A percentile compares a stretch with the other conserved stretches of the same genome.
Conservation (phyloP, 2,888 invertebrate species). For the Adela reaumurella region DNA sequence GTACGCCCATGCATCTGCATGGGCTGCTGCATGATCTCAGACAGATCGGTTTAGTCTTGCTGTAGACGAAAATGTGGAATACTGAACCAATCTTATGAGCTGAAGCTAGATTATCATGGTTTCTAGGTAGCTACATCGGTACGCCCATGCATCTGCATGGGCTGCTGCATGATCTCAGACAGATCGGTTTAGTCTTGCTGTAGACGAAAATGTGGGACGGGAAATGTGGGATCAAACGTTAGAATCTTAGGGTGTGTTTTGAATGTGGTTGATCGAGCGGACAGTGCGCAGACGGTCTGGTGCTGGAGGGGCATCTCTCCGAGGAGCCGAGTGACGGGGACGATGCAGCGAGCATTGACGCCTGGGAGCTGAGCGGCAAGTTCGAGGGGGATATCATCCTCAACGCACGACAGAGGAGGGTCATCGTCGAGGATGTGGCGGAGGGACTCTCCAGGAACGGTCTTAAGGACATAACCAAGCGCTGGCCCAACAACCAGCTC, state of each 20-base stretch:
- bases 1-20: no score
- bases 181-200: no score
- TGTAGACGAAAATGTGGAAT: no score
- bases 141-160: no score
- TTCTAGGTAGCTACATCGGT: no score
- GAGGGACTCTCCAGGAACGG: conserved; percentile 46
- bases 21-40: no score
- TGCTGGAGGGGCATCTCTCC: neutral
- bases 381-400: conserved; percentile 52
- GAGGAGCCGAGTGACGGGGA: conserved; percentile 24
- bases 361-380: conserved; percentile 50
- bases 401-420: conserved; percentile 39
- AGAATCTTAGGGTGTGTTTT: neutral
- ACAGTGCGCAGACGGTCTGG: neutral
- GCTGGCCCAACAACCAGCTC: conserved; percentile 47
- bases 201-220: no score
- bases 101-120: no score
- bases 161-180: no score
- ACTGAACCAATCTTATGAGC: no score
- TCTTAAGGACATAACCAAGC: conserved; percentile 36
- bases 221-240: no score
- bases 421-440: conserved; percentile 37
- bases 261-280: neutral
- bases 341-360: conserved; percentile 31
- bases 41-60: no score